Evolutionary conservation across 23 tunicate genomes (phyloP).

Genomic region (Ascidia mentula): DNA sequence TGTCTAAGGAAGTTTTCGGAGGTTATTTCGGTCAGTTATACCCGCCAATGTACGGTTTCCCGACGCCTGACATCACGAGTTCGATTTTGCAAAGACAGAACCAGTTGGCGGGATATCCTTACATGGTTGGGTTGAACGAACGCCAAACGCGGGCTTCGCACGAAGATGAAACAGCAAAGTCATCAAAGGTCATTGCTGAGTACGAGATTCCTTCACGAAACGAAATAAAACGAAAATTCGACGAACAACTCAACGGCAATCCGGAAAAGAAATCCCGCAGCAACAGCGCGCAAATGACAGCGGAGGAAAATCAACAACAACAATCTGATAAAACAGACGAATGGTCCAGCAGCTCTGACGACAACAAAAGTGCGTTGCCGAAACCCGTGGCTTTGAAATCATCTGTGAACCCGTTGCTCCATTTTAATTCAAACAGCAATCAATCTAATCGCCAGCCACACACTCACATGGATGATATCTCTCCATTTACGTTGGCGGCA

Average conservation of each 20-base stretch:
- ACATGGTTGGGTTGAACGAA: not conserved
- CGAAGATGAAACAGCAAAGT: not conserved
- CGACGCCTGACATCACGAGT: not conserved
- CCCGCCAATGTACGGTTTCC: not conserved
- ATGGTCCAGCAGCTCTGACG: not conserved
- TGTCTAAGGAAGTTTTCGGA: not conserved
- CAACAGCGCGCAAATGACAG: not conserved
- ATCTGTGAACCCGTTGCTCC: not conserved
- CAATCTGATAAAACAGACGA: not conserved
- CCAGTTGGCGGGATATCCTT: not conserved
- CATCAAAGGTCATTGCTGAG: not conserved
- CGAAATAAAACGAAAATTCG: not conserved
- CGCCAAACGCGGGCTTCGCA: not conserved
- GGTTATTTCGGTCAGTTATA: not conserved
- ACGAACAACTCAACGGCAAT: not conserved
- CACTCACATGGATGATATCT: not conserved
- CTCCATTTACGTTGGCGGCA: not conserved
- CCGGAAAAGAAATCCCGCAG: not conserved
- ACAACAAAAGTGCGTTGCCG: not conserved
- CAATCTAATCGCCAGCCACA: not conserved
- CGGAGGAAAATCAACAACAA: not conserved
- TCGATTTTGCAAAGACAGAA: not conserved
- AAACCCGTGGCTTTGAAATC: not conserved
- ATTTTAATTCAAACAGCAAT: not conserved
- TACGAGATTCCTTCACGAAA: not conserved